These are phyloP conservation scores for Pediacus dermestoides DNA, from an alignment of 2,888 invertebrate species.

Conservation along the genomic window DNA sequence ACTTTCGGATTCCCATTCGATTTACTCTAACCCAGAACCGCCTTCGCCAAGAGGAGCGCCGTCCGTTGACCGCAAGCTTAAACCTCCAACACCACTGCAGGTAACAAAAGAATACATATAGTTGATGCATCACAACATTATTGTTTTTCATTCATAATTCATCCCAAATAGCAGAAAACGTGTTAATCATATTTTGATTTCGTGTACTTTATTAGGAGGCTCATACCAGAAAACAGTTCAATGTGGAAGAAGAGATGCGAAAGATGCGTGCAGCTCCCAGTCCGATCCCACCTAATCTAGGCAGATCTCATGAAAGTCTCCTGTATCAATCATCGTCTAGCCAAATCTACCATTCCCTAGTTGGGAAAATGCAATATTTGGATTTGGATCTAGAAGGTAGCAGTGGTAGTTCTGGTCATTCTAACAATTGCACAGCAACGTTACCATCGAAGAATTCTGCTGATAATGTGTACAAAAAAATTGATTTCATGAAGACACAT, in stretches of 20 bases:
- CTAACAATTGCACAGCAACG: constrained; percentile 18
- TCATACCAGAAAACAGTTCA: constrained; percentile 44
- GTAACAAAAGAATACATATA: constrained; percentile 37
- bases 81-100: constrained; percentile 54
- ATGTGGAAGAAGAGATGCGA: constrained; percentile 38
- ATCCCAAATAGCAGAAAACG: too few species aligned
- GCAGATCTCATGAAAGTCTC: constrained; percentile 43
- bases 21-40: constrained; percentile 45
- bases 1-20: constrained; percentile 50
- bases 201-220: constrained; percentile 28
- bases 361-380: constrained; percentile 68
- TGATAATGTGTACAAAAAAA: constrained; percentile 78
- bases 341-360: constrained; percentile 33
- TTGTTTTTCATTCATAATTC: neutral
- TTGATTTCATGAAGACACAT: constrained; percentile 91
- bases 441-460: constrained; percentile 34
- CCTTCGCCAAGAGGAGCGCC: constrained; percentile 48
- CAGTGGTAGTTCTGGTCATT: constrained; percentile 8
- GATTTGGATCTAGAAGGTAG: constrained; percentile 71
- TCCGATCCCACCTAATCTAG: constrained; percentile 50
- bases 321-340: constrained; percentile 31
- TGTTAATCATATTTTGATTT: neutral
- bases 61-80: constrained; percentile 61
- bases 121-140: neutral
- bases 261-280: constrained; percentile 54